Base-by-base conservation (phyloP, 2,888 invertebrate species). In the Trachelus stipa region DNA sequence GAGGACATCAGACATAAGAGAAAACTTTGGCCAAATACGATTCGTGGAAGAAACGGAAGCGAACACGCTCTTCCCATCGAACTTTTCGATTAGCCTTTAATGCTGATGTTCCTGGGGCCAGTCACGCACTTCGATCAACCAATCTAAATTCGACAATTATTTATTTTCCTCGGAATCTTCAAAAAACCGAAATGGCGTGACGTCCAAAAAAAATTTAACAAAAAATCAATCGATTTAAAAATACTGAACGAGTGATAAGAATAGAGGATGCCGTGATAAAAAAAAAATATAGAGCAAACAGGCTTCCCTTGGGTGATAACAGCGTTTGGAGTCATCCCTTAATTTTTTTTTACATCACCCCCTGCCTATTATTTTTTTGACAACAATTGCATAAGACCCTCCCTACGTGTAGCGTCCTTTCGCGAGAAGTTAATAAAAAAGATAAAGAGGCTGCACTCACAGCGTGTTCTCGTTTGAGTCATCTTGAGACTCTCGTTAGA, bases 11-110 rank as follows among this genome's bases (percentile, higher is more conserved):
- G 83, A 84, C 40, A 56, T 23, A 56, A 23, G 40, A 56, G 40
- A 23, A 40, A 56, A 56, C 40, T 56, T 56, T 56, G 40, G 40
- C 2, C 40, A 84, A 84, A 85, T 80, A 79, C 82, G 86, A 82
- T 82, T 85, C 86, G 83, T 83, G 83, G 86, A 84, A 81, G 84
- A 83, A 69, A 80, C 81, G 76, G 75, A 79, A 80, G 83, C 79
- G 82, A 56, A 56, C 40, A 56, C 40, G 40, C 40, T 56, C 40
- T 23, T 56, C 40, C 23, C 1, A 56, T 56, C 40, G 40, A 56
- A 56, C 40, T 56, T 56, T 56, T 56, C 40, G 40, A 56, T 56
- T 56, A 56, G 40, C 9, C 23, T 56, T 56, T 23, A 56, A 56
- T 9, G 23, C 15, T 6, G 9, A 9, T 23, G 23, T 56, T 9